phyloP scores from a whole-genome alignment of 2,113 vertebrate species.

The Columbina picui region DNA sequence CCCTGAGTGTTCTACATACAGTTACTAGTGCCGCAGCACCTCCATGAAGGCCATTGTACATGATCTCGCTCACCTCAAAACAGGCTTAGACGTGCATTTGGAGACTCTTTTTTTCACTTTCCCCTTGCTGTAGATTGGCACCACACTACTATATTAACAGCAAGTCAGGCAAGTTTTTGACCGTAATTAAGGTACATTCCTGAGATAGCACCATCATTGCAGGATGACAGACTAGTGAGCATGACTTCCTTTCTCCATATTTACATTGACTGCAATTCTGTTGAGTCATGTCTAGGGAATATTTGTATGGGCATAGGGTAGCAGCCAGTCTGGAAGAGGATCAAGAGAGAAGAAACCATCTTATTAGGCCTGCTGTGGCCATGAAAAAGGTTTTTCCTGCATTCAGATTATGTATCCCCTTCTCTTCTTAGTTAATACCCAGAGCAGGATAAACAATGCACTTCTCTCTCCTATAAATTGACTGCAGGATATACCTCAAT shows the following conservation, averaged over 20 bases:
- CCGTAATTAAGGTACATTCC: conserved; percentile 1
- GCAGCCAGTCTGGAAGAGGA: background rate
- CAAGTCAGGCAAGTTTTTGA: background rate
- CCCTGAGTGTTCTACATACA: background rate
- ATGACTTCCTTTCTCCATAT: background rate
- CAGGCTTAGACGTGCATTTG: rapidly evolving
- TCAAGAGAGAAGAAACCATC: background rate
- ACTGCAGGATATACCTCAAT: background rate
- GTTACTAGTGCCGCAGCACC: background rate
- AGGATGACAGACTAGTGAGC: background rate
- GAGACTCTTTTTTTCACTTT: background rate
- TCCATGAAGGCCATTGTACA: rapidly evolving
- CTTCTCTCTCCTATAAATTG: background rate
- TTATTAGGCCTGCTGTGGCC: background rate
- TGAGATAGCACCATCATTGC: background rate
- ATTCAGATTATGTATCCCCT: background rate
- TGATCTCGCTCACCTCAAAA: background rate
- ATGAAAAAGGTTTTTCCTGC: background rate
- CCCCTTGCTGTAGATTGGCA: background rate
- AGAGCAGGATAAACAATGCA: background rate
- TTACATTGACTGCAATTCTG: conserved; percentile 3
- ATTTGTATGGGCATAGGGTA: background rate
- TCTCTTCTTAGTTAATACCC: background rate
- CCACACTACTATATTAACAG: background rate
- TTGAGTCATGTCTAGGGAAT: conserved; percentile 38